Percentiles rank a stretch among this genome's conserved stretches.
These are phyloP conservation scores for Pseudomyrmex dendroicus DNA, from an alignment of 1,140 invertebrate species.

Conservation along the genomic window DNA sequence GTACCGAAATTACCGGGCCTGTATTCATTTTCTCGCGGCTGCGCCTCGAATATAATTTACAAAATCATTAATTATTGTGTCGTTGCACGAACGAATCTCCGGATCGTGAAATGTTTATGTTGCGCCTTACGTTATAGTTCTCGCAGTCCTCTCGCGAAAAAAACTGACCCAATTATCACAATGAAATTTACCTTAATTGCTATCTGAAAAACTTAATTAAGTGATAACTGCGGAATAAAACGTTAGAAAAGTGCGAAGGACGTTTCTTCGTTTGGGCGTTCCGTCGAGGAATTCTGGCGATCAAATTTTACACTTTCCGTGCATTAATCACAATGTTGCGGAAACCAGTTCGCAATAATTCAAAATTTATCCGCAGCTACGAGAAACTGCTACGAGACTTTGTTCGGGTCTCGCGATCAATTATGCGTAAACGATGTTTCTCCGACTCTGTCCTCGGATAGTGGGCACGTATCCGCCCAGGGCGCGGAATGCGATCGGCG, in stretches of 20 bases:
- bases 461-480: neutral
- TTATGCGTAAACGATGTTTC: constrained; percentile 14
- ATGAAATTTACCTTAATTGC: constrained; percentile 55
- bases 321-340: constrained; percentile 6
- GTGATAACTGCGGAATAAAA: constrained; percentile 34
- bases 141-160: constrained; percentile 4
- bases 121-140: neutral
- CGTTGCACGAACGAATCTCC: constrained; percentile 5
- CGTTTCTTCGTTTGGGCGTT: neutral
- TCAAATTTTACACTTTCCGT: neutral
- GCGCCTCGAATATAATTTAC: constrained; percentile 17
- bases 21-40: constrained; percentile 9
- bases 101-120: constrained; percentile 47
- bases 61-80: constrained; percentile 43
- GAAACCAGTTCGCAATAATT: too few relatives aligned
- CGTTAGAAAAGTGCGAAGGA: constrained; percentile 23
- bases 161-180: constrained; percentile 40
- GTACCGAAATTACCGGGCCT: neutral
- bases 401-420: neutral
- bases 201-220: constrained; percentile 58
- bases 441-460: neutral
- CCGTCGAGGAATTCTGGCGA: neutral
- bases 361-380: constrained; percentile 6
- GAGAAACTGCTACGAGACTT: neutral
- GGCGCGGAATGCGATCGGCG: constrained; percentile 36